Evolutionary conservation across 2,113 vertebrate genomes (phyloP).

Genomic region (Notothenia rossii): DNA sequence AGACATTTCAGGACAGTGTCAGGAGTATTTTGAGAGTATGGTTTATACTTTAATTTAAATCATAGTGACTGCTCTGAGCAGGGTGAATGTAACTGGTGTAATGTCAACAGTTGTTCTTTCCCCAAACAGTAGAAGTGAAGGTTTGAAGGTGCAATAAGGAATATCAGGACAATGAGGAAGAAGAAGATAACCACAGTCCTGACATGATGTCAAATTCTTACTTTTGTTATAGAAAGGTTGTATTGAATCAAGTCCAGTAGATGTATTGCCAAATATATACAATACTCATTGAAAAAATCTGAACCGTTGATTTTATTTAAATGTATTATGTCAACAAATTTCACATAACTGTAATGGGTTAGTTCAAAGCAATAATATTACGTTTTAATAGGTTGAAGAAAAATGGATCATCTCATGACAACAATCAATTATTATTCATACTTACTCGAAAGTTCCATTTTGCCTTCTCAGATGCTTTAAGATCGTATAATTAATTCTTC

Average conservation of each 20-base stretch:
- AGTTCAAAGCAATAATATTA: too few relatives aligned
- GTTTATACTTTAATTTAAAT: too few relatives aligned
- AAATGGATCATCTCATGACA: neutral
- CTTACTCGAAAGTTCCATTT: neutral
- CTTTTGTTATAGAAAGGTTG: neutral
- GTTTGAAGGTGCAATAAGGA: neutral
- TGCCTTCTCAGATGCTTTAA: neutral
- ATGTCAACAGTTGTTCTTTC: too few relatives aligned
- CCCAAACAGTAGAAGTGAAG: too few relatives aligned
- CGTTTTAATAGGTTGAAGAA: neutral
- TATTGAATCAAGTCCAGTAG: neutral
- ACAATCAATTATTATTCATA: too few relatives aligned
- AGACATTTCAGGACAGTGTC: too few relatives aligned
- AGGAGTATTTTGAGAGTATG: too few relatives aligned
- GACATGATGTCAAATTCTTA: neutral
- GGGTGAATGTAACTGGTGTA: too few relatives aligned
- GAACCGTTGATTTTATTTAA: too few relatives aligned
- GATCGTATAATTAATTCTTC: neutral
- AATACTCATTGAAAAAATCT: neutral
- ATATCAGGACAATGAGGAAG: neutral
- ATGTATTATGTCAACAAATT: too few relatives aligned
- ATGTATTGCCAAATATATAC: neutral
- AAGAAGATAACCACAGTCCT: neutral
- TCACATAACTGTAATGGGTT: too few relatives aligned
- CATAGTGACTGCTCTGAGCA: too few relatives aligned